Base-by-base conservation (phyloP, 2,888 invertebrate genomes). In the Pyralis farinalis region DNA sequence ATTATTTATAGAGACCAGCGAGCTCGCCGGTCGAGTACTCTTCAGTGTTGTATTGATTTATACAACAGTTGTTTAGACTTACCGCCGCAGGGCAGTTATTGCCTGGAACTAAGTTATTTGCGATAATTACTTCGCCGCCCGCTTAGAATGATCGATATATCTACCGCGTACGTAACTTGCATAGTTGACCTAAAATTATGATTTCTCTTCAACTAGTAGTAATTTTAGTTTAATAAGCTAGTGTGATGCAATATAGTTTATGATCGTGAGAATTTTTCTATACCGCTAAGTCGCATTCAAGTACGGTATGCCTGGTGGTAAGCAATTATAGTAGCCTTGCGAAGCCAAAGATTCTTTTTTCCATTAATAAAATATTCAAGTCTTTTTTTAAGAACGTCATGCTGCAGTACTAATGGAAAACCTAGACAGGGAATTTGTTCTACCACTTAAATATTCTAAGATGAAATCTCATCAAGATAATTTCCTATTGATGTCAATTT, bases 31-130 rank as follows among this genome's bases (percentile, higher is more conserved):
- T 51, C 51, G 55, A 50, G 43, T 49, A 51, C 53, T 71, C 62
- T 70, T 65, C 63, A 54, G 59, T 55, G 57, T 59, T 67, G 58
- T 74, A 78, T 80, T 77, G 77, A 81, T 82, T 81, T 76, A 77
- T 76, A 58, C 58, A 60, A 58, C 55, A 61, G 60, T 67, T 65
- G 59, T 59, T 60, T 60, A 58, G 43, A 62, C 60, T 16, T 53
- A 59, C 47, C 53, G 51, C 59, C 63, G 55, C 40, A 41, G 31
- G 63, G 66, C 46, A 49, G 50, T 58, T 61, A 67, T 60, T 53
- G 66, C 63, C 51, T 42, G 57, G 63, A 65, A 72, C 70, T 63
- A 71, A 74, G 69, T 70, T 70, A 80, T 81, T 77, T 69, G 66
- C 60, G 53, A 73, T 78, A 78, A 76, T 81, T 74, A 75, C 74